Base-by-base conservation (phyloP, 1,140 invertebrate species). In the Drosophila kepulauana region DNA sequence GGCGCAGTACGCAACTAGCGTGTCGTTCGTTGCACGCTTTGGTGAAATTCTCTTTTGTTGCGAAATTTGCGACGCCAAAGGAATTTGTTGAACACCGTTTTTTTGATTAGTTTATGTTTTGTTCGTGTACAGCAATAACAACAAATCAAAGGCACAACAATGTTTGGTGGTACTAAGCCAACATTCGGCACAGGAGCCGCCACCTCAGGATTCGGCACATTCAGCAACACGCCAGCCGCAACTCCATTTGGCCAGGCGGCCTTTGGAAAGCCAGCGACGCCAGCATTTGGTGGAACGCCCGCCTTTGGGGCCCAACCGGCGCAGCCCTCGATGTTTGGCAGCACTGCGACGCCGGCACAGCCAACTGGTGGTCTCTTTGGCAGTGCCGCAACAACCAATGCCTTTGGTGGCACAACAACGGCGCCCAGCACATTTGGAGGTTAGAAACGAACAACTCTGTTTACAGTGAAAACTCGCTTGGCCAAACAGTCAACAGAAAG, bases 391-490 rank as follows among this genome's bases (percentile, higher is more conserved):
- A 90, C 92, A 0, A 74, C 88, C 3, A 92, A 79, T 0, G 92
- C 93, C 2, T 95, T 95, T 82, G 94, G 94, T 0, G 64, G 91
- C 7, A 89, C 93, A 1, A 92, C 93, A 2, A 86, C 93, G 8
- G 89, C 94, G 30, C 93, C 93, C 56, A 77, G 93, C 51, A 82
- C 93, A 16, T 93, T 94, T 67, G 93, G 93, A 79, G 91, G 93
- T 79, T 81, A 91, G 91, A 82, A 15, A 43, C 67, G 85, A 87
- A 69, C 48, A 8, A 33, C 33, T 38, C n/a, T 48, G 11, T 48
- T 33, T 33, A 49, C 30, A 35, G 28, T 41, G 15, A 0, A 20
- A 28, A 38, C 35, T 38, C 6, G 6, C 7, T 38, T 8, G 8
- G 3, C 2, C 2, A 0, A 38, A 10, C 10, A 38, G 1, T 33